phyloP scores from a whole-genome alignment of 2,888 invertebrate genomes.

The Liodrosophila aerea region DNA sequence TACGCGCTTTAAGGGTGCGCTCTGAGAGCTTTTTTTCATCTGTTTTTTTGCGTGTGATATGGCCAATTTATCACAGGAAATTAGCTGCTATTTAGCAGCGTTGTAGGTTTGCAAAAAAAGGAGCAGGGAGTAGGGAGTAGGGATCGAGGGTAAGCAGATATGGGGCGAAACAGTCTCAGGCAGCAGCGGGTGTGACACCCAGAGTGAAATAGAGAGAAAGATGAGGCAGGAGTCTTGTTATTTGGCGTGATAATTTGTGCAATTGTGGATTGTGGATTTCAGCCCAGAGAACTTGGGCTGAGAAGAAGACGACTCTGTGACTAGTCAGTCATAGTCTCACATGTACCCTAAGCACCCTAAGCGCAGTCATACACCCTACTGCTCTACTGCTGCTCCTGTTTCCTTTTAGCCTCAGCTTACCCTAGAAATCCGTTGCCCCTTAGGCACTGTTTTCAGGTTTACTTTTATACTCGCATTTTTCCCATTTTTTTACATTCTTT shows the following conservation, averaged over 20 bases:
- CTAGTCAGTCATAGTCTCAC: background rate
- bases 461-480: conserved; percentile 1
- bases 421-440: no score
- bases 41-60: conserved; percentile 56
- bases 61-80: conserved; percentile 80
- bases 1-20: conserved; percentile 10
- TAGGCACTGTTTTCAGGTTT: background rate
- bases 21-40: conserved; percentile 39
- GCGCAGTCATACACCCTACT: background rate
- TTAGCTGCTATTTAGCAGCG: conserved; percentile 80
- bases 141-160: conserved; percentile 13
- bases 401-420: background rate
- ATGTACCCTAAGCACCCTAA: no score
- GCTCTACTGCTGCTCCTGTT: background rate
- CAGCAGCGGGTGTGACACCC: conserved; percentile 42
- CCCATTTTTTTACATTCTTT: background rate
- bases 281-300: no score
- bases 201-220: background rate
- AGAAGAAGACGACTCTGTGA: no score
- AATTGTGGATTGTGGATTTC: conserved; percentile 62
- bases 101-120: conserved; percentile 47
- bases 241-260: conserved; percentile 78
- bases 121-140: conserved; percentile 7
- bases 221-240: conserved; percentile 61
- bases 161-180: conserved; percentile 2